Percentiles rank a stretch among this genome's conserved stretches.
phyloP scores from a whole-genome alignment of 2,888 invertebrate species.

The Rugalucina vietnamica region DNA sequence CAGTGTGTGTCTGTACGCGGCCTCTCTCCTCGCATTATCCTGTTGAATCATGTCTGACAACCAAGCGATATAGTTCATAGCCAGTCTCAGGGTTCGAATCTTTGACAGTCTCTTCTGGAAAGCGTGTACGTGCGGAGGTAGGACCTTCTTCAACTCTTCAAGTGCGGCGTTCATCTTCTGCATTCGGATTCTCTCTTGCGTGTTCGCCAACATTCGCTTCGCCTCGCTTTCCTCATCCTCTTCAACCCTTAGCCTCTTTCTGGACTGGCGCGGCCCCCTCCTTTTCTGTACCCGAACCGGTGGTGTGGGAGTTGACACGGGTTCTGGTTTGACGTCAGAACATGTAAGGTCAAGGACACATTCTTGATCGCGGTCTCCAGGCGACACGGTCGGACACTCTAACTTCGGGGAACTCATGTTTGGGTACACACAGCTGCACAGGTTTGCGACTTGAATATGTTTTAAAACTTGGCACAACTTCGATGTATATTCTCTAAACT shows the following conservation, averaged over 20 bases:
- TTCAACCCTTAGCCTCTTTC: slow-evolving; percentile 35
- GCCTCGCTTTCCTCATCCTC: slow-evolving; percentile 60
- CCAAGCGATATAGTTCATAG: slow-evolving; percentile 68
- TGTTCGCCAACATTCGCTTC: slow-evolving; percentile 66
- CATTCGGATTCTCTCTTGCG: slow-evolving; percentile 71
- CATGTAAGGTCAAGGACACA: not conserved
- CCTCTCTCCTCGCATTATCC: slow-evolving; percentile 52
- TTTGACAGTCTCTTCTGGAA: slow-evolving; percentile 70
- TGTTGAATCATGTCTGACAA: slow-evolving; percentile 65
- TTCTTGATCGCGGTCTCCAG: not conserved
- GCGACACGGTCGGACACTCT: not conserved
- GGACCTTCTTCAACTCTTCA: slow-evolving; percentile 61
- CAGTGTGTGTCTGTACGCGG: slow-evolving; percentile 34
- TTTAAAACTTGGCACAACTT: too few relatives aligned
- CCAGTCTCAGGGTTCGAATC: slow-evolving; percentile 71
- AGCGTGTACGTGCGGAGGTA: slow-evolving; percentile 66
- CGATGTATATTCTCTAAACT: too few relatives aligned
- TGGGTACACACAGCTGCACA: too few relatives aligned
- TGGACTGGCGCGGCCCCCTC: not conserved
- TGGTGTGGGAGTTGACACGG: not conserved
- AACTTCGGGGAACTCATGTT: too few relatives aligned
- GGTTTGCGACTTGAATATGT: too few relatives aligned
- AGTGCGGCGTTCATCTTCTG: slow-evolving; percentile 68
- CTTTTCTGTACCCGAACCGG: not conserved
- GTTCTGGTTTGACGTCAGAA: not conserved